These are phyloP conservation scores for Paracyclopina nana DNA, from an alignment of 1,140 invertebrate genomes.

Conservation along the genomic window DNA sequence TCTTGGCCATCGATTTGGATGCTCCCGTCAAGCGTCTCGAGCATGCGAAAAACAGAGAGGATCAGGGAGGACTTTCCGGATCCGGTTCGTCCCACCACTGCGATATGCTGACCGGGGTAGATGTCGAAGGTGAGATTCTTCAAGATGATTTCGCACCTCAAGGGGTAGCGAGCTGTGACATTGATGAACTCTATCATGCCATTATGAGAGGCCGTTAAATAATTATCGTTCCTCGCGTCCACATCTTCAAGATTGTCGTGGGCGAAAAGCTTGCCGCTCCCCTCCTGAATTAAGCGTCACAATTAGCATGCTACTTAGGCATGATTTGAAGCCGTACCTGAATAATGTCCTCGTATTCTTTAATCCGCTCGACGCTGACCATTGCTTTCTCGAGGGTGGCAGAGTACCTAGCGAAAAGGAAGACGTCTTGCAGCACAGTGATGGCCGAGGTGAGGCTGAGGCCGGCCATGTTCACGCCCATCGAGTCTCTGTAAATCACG, in stretches of 20 bases:
- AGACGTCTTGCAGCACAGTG: slow-evolving; percentile 4
- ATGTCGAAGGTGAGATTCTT: slow-evolving; percentile 2
- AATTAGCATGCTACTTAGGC: neutral
- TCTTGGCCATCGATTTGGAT: slow-evolving; percentile 77
- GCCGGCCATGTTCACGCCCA: slow-evolving; percentile 30
- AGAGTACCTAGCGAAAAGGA: slow-evolving; percentile 8
- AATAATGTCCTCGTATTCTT: slow-evolving; percentile 34
- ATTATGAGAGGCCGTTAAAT: no score
- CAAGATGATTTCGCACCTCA: neutral
- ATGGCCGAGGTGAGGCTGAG: slow-evolving; percentile 30
- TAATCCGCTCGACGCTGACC: slow-evolving; percentile 39
- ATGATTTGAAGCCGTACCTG: slow-evolving; percentile 26
- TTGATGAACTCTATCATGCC: no score
- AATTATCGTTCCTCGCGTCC: no score
- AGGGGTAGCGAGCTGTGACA: neutral
- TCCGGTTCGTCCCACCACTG: slow-evolving; percentile 60
- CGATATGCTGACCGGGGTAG: slow-evolving; percentile 28
- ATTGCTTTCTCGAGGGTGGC: slow-evolving; percentile 41
- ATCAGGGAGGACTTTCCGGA: slow-evolving; percentile 69
- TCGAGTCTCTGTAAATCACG: slow-evolving; percentile 26
- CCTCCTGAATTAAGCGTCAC: neutral
- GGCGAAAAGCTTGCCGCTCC: neutral
- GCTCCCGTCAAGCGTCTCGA: slow-evolving; percentile 45
- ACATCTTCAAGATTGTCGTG: no score
- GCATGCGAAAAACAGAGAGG: slow-evolving; percentile 60